Conservation (phyloP, 2,797 vertebrate genomes). For the Neosalanx taihuensis region DNA sequence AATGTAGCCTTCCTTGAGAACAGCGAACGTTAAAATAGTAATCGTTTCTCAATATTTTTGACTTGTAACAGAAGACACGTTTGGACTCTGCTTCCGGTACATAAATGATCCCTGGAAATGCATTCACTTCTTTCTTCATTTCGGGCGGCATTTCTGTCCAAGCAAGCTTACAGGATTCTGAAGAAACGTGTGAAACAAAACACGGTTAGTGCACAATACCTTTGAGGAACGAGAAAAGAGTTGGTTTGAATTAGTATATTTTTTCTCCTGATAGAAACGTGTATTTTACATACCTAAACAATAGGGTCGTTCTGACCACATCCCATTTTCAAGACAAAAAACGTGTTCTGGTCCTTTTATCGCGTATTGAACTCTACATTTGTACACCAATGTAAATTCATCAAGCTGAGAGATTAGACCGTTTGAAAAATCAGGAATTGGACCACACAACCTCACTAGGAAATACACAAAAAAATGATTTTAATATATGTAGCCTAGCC, state of each 20-base stretch:
- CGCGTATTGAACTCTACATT: neutral
- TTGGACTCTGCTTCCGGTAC: too few species aligned
- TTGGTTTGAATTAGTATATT: neutral
- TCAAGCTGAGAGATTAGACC: neutral
- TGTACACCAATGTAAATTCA: neutral
- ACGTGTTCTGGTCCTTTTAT: constrained; percentile 26
- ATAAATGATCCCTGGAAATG: too few species aligned
- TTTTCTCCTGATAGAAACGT: neutral
- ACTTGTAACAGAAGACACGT: too few species aligned
- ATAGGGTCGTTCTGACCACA: constrained; percentile 34
- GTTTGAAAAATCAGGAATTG: neutral
- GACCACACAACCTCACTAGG: neutral
- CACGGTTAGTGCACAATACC: neutral
- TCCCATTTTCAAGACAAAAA: constrained; percentile 24
- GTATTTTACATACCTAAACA: constrained; percentile 43
- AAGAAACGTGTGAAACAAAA: neutral
- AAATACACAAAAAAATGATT: neutral
- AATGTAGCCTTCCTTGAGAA: too few species aligned
- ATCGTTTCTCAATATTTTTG: too few species aligned
- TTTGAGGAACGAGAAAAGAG: neutral
- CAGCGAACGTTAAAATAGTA: too few species aligned
- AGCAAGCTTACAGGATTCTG: neutral
- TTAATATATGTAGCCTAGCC: neutral
- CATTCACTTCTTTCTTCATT: too few species aligned
- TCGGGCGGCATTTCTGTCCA: neutral